A percentile compares a stretch with the other conserved stretches of the same genome.
phyloP scores from a whole-genome alignment of 2,113 vertebrate genomes.

The Phodopus roborovskii region DNA sequence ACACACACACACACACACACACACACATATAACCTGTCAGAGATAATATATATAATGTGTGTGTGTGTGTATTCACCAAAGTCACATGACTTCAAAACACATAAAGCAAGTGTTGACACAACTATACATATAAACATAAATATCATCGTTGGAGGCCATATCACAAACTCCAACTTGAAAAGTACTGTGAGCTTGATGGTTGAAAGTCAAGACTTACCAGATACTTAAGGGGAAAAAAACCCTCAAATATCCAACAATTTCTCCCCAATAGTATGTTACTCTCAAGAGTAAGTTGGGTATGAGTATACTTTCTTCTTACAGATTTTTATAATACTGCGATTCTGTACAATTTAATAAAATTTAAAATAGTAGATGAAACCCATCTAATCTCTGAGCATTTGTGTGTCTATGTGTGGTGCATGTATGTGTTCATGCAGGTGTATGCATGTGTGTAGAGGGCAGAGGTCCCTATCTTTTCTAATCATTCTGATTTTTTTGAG shows the following conservation, averaged over 20 bases:
- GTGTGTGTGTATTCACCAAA: background rate
- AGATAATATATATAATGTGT: too few species aligned
- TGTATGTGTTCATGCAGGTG: too few species aligned
- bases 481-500: background rate
- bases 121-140: background rate
- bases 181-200: background rate
- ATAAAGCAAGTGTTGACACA: background rate
- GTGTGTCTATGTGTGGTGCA: too few species aligned
- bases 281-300: background rate
- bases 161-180: background rate
- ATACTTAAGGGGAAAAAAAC: background rate
- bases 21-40: too few species aligned
- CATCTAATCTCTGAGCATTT: background rate
- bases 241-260: background rate
- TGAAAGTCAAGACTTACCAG: background rate
- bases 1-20: too few species aligned
- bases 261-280: background rate
- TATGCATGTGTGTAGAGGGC: background rate
- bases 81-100: background rate
- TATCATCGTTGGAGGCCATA: background rate
- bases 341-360: background rate
- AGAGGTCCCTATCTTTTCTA: background rate
- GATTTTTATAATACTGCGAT: background rate
- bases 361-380: background rate
- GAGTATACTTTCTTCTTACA: background rate